Conservation (phyloP, 2,113 vertebrate species). For the Dicrurus megarhynchus region DNA sequence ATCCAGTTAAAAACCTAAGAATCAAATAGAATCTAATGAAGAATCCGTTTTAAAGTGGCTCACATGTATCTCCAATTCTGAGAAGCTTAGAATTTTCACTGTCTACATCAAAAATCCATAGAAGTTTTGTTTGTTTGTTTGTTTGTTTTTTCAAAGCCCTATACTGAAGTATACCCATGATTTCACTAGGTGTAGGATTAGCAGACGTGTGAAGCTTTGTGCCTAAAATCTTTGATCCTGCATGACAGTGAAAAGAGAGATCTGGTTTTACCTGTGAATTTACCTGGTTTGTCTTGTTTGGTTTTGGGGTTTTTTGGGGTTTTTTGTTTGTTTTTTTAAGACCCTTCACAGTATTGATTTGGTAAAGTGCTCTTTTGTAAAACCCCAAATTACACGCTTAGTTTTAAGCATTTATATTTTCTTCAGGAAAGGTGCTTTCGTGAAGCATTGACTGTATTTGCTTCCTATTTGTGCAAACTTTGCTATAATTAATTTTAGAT, state of each 20-base stretch:
- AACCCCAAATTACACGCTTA: background rate
- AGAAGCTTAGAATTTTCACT: background rate
- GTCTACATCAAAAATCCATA: background rate
- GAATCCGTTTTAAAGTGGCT: background rate
- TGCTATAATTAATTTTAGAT: background rate
- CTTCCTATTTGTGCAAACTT: background rate
- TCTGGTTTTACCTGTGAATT: background rate
- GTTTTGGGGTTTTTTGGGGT: rapidly evolving
- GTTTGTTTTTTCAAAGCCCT: background rate
- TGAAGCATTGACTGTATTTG: background rate
- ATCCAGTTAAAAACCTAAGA: background rate
- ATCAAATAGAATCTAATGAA: background rate
- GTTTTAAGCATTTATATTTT: background rate
- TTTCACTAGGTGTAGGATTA: background rate
- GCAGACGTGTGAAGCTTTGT: background rate
- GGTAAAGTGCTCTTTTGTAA: background rate
- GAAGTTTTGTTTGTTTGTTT: background rate
- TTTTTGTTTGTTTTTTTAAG: background rate
- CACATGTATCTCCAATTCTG: background rate
- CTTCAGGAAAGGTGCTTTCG: background rate
- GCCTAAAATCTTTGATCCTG: background rate
- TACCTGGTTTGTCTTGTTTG: background rate
- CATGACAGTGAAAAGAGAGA: background rate
- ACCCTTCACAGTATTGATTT: background rate
- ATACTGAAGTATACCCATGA: background rate